Percentiles rank a stretch among this genome's conserved stretches.
These are phyloP conservation scores for Mimas tiliae DNA, from an alignment of 2,888 invertebrate genomes.

Conservation along the genomic window DNA sequence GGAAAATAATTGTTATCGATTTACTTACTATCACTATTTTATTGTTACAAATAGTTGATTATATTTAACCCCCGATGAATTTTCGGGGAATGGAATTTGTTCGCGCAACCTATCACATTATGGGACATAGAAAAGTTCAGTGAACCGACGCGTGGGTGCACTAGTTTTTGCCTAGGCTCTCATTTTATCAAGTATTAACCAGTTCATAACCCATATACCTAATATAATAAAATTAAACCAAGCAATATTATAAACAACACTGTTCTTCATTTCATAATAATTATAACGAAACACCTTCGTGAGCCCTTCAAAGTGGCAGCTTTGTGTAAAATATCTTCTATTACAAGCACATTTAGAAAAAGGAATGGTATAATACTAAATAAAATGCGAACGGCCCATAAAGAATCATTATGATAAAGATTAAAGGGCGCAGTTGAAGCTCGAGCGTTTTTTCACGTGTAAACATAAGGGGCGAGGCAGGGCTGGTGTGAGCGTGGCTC, in stretches of 20 bases:
- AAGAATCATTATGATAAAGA: constrained; percentile 21
- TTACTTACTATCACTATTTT: too few species aligned
- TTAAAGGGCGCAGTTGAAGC: constrained; percentile 18
- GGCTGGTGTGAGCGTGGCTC: background rate
- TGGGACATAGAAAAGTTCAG: too few species aligned
- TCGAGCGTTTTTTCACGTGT: constrained; percentile 31
- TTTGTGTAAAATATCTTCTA: constrained; percentile 7
- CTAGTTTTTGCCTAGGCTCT: too few species aligned
- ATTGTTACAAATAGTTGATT: too few species aligned
- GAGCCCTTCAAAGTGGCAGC: constrained; percentile 1
- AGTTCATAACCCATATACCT: too few species aligned
- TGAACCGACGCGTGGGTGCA: too few species aligned
- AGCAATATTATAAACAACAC: background rate
- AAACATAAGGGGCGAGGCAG: constrained; percentile 26
- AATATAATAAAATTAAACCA: too few species aligned
- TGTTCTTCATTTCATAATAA: background rate
- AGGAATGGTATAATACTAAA: constrained; percentile 16
- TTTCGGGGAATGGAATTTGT: too few species aligned
- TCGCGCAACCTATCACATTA: too few species aligned
- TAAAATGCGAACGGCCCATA: constrained; percentile 17
- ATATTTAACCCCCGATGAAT: too few species aligned
- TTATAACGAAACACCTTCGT: background rate
- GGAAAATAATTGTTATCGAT: too few species aligned
- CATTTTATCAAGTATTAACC: too few species aligned
- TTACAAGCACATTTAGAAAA: constrained; percentile 19